These are phyloP conservation scores for Panthera tigris DNA, from an alignment of 2,113 vertebrate species.

Conservation along the genomic window DNA sequence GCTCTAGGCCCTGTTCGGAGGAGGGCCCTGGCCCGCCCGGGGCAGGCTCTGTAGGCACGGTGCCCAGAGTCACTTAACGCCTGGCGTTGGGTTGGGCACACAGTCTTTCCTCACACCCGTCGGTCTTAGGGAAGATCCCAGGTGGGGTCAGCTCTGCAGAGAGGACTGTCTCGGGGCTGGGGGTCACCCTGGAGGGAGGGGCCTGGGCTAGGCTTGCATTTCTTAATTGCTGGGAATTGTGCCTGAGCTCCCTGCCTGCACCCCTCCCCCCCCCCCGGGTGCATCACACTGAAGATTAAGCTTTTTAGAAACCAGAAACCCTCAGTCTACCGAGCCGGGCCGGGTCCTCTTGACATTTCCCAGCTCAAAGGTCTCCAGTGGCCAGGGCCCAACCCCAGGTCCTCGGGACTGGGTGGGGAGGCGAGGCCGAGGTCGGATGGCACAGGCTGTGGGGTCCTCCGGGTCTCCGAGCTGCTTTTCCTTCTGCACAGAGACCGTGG, in stretches of 20 bases:
- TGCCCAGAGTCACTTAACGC: not conserved
- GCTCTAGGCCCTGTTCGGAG: not conserved
- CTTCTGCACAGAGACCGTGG: not conserved
- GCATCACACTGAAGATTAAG: not conserved
- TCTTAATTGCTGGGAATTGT: not conserved
- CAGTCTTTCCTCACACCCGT: not conserved
- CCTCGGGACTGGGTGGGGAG: not conserved
- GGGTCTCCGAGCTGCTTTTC: not conserved
- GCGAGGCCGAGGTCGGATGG: not conserved
- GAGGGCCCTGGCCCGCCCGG: not conserved
- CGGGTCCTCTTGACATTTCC: not conserved
- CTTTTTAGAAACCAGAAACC: not conserved
- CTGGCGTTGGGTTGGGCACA: rapidly evolving
- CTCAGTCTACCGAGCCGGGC: not conserved
- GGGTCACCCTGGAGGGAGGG: not conserved
- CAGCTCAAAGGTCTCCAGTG: not conserved
- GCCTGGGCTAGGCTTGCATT: not conserved
- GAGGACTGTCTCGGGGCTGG: not conserved
- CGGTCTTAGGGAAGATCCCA: not conserved
- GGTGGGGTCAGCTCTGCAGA: not conserved
- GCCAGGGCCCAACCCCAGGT: not conserved
- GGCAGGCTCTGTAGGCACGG: not conserved
- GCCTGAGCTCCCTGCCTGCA: not conserved
- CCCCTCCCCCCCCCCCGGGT: too few relatives aligned
- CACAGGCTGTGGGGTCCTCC: not conserved